These are phyloP conservation scores for Pluvianellus socialis DNA, from an alignment of 2,113 vertebrate genomes.

Conservation along the genomic window DNA sequence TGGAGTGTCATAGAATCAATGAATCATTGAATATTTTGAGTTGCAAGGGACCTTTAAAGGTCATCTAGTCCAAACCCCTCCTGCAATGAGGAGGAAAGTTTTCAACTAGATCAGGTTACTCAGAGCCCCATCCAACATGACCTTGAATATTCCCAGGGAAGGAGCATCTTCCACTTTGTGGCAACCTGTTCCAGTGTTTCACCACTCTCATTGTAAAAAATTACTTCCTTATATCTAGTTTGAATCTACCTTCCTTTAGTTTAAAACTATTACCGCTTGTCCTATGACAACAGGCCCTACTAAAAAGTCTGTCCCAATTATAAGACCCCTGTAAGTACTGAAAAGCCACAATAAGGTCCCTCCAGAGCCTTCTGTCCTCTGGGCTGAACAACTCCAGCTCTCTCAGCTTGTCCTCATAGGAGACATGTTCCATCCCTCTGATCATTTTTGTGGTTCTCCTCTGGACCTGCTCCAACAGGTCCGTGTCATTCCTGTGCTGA, in stretches of 20 bases:
- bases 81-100: background rate
- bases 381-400: background rate
- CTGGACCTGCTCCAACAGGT: background rate
- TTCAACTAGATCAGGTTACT: background rate
- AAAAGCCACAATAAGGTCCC: accelerated
- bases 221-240: background rate
- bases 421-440: background rate
- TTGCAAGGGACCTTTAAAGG: background rate
- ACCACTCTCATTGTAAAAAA: background rate
- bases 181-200: background rate
- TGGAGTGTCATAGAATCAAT: background rate
- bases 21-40: background rate
- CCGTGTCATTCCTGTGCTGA: background rate
- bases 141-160: too few relatives aligned
- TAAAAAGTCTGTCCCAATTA: background rate
- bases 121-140: accelerated
- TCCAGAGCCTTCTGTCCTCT: background rate
- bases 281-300: accelerated
- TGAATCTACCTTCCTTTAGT: background rate
- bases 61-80: background rate
- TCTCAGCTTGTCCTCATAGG: background rate
- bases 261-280: background rate
- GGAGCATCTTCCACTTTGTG: background rate
- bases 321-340: background rate
- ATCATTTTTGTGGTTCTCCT: background rate